Percentiles rank a stretch among this genome's conserved stretches.
Conservation (phyloP, 1,140 invertebrate genomes). For the Antheraea pernyi region DNA sequence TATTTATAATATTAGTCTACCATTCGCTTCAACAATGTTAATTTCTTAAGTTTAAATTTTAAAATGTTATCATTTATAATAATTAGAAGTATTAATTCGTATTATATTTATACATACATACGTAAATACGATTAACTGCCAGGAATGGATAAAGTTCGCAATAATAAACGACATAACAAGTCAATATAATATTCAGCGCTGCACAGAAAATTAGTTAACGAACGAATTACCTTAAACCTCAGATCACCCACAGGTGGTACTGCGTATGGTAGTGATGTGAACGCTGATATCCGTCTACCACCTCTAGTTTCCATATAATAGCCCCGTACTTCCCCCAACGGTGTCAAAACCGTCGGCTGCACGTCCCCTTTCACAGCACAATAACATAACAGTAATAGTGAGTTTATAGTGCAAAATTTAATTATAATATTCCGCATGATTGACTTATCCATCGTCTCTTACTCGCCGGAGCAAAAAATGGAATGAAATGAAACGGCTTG, state of each 20-base stretch:
- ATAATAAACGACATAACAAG: too few species aligned
- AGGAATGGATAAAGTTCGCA: too few species aligned
- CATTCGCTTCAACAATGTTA: neutral
- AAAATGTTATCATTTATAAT: too few species aligned
- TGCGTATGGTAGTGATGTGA: constrained; percentile 83
- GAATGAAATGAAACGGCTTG: constrained; percentile 39
- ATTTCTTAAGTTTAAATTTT: neutral
- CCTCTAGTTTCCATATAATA: constrained; percentile 69
- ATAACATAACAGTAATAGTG: constrained; percentile 14
- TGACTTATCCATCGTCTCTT: constrained; percentile 10
- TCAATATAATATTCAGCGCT: neutral
- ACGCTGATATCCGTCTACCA: constrained; percentile 76
- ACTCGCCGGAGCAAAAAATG: constrained; percentile 36
- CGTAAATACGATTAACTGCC: too few species aligned
- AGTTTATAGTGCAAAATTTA: neutral
- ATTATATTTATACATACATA: too few species aligned
- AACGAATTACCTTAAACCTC: constrained; percentile 81
- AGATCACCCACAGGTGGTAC: constrained; percentile 82
- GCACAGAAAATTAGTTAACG: neutral
- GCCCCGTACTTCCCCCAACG: constrained; percentile 67
- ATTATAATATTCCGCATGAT: neutral
- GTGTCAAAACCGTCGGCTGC: constrained; percentile 38
- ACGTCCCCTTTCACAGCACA: constrained; percentile 25
- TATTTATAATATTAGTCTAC: neutral
- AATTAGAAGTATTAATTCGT: too few species aligned